A percentile compares a stretch with the other conserved stretches of the same genome.
Conservation (phyloP, 2,888 invertebrate species). For the Apotomis turbidana region DNA sequence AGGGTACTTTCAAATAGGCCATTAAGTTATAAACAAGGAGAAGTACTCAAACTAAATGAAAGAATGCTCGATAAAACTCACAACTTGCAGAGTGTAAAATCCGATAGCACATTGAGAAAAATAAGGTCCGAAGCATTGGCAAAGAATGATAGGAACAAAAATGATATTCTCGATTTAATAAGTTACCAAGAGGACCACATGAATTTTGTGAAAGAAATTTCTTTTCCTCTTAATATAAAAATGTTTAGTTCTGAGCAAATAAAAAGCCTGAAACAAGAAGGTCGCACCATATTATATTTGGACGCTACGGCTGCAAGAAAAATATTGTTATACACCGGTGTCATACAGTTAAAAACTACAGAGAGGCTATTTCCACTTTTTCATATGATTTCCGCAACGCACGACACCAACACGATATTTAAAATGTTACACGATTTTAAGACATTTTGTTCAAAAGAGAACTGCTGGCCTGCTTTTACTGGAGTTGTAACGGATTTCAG, state of each 20-base stretch:
- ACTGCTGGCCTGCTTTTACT: slow-evolving; percentile 22
- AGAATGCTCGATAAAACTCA: background rate
- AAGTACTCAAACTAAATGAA: slow-evolving; percentile 4
- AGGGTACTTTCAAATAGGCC: slow-evolving; percentile 8
- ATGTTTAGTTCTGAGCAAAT: slow-evolving; percentile 3
- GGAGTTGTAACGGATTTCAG: slow-evolving; percentile 20
- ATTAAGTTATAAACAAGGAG: slow-evolving; percentile 2
- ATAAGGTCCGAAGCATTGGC: slow-evolving; percentile 13
- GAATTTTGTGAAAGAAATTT: slow-evolving; percentile 7
- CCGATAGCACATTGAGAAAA: slow-evolving; percentile 13
- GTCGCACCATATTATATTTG: slow-evolving; percentile 4
- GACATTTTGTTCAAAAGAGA: background rate
- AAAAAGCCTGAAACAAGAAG: background rate
- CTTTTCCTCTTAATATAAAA: slow-evolving; percentile 16
- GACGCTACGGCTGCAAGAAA: slow-evolving; percentile 5
- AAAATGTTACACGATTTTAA: slow-evolving; percentile 19
- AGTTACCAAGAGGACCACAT: background rate
- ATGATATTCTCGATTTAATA: slow-evolving; percentile 22
- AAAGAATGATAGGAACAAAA: background rate
- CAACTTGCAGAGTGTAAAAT: slow-evolving; percentile 5
- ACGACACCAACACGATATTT: slow-evolving; percentile 22
- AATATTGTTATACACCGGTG: slow-evolving; percentile 2
- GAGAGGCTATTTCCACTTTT: slow-evolving; percentile 18
- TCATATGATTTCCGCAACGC: slow-evolving; percentile 14
- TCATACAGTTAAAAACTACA: slow-evolving; percentile 6